These are phyloP conservation scores for Bombus impatiens DNA, from an alignment of 1,140 invertebrate genomes.

Conservation along the genomic window DNA sequence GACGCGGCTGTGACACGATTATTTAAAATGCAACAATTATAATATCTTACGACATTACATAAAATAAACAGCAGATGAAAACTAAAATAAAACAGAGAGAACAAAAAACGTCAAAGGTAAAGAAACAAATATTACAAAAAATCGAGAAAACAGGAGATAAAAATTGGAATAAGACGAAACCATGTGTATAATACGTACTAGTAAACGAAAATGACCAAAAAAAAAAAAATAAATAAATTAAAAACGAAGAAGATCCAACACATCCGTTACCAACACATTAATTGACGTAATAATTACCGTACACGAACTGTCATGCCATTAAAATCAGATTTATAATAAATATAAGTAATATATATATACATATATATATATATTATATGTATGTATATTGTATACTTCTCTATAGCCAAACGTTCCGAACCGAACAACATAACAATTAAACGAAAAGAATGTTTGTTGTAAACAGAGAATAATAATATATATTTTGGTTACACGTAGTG, in stretches of 20 bases:
- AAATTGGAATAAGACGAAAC: conserved; percentile 62
- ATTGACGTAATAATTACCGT: conserved; percentile 58
- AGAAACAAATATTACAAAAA: conserved; percentile 39
- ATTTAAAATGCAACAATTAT: conserved; percentile 17
- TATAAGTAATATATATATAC: conserved; percentile 41
- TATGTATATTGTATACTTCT: conserved; percentile 55
- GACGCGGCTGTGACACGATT: conserved; percentile 8
- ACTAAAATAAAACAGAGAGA: conserved; percentile 17
- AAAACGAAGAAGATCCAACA: conserved; percentile 36
- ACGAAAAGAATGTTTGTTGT: conserved; percentile 19
- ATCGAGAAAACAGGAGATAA: conserved; percentile 63
- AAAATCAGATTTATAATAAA: conserved; percentile 66
- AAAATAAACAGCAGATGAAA: conserved; percentile 16
- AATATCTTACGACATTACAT: conserved; percentile 30
- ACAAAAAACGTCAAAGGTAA: neutral
- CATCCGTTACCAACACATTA: conserved; percentile 63
- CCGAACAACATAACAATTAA: conserved; percentile 60
- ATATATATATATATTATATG: conserved; percentile 51
- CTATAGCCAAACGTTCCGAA: conserved; percentile 73
- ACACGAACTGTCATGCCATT: conserved; percentile 78
- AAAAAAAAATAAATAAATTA: conserved; percentile 13
- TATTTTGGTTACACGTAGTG: conserved; percentile 53
- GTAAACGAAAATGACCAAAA: conserved; percentile 9
- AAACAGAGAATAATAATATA: conserved; percentile 13
- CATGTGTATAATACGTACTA: conserved; percentile 52